Conservation (phyloP, 2,113 vertebrate genomes). For the Edolisoma coerulescens region DNA sequence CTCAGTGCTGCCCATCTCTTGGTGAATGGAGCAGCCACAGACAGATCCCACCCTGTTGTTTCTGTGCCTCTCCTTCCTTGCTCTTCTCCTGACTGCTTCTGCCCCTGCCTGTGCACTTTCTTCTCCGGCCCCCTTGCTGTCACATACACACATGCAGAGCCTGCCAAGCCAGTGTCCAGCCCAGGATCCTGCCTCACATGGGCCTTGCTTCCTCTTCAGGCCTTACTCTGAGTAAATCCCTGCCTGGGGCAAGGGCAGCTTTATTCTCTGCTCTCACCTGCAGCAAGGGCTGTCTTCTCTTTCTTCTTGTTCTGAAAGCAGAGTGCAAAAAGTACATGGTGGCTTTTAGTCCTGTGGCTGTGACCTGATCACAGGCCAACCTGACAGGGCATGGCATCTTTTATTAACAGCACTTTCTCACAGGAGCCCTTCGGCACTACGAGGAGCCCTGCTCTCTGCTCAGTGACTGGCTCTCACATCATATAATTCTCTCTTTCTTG, state of each 20-base stretch:
- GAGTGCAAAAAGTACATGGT: not conserved
- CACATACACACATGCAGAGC: rapidly evolving
- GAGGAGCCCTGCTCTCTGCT: not conserved
- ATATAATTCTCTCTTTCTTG: conserved; percentile 63
- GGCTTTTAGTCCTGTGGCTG: not conserved
- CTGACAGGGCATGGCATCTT: not conserved
- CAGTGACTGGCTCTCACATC: conserved; percentile 40
- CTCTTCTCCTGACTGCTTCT: not conserved
- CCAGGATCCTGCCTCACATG: not conserved
- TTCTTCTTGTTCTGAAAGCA: not conserved
- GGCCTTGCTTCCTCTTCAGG: not conserved
- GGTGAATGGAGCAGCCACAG: not conserved
- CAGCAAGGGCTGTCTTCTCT: not conserved
- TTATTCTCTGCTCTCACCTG: not conserved
- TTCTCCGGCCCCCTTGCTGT: not conserved
- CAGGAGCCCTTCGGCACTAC: not conserved
- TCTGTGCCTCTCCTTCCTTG: not conserved
- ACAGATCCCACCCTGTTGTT: not conserved
- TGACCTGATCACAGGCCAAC: not conserved
- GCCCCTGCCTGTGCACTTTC: not conserved
- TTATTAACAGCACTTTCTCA: not conserved
- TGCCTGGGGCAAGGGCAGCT: not conserved
- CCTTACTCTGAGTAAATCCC: not conserved
- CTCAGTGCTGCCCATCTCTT: not conserved
- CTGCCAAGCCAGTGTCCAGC: not conserved